A percentile compares a stretch with the other conserved stretches of the same genome.
Conservation (phyloP, 1,140 invertebrate genomes). For the Rhyacophila brunnea region DNA sequence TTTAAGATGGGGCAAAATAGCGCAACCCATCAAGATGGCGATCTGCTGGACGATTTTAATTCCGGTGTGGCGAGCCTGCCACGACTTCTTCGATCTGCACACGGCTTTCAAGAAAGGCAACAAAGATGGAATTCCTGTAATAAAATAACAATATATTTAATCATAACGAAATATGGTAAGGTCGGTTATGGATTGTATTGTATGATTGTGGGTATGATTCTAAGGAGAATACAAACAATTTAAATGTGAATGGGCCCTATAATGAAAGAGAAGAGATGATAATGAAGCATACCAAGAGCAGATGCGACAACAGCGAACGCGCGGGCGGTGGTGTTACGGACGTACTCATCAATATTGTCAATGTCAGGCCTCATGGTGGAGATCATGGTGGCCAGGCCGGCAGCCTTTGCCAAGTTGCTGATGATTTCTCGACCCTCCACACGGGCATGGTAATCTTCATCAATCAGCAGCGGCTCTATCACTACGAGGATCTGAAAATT, state of each 20-base stretch:
- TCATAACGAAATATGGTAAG: too few species aligned
- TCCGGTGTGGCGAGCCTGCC: slow-evolving; percentile 99
- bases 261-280: too few species aligned
- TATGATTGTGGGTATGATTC: neutral
- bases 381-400: slow-evolving; percentile 99
- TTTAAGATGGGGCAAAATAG: slow-evolving; percentile 97
- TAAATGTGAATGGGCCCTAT: too few species aligned
- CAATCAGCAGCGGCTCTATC: slow-evolving; percentile 97
- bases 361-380: slow-evolving; percentile 99
- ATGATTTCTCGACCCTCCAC: slow-evolving; percentile 99
- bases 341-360: slow-evolving; percentile 99
- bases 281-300: slow-evolving; percentile 89
- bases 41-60: slow-evolving; percentile 99
- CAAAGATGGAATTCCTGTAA: slow-evolving; percentile 83
- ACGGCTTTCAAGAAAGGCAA: slow-evolving; percentile 99
- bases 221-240: too few species aligned
- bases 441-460: slow-evolving; percentile 99
- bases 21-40: slow-evolving; percentile 99
- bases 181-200: neutral
- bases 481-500: slow-evolving; percentile 90
- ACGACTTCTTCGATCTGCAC: slow-evolving; percentile 98
- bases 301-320: slow-evolving; percentile 99
- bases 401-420: slow-evolving; percentile 98
- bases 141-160: too few species aligned
- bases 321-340: slow-evolving; percentile 97